Evolutionary conservation across 2,113 vertebrate genomes (phyloP).

Genomic region (Hippocampus abdominalis): DNA sequence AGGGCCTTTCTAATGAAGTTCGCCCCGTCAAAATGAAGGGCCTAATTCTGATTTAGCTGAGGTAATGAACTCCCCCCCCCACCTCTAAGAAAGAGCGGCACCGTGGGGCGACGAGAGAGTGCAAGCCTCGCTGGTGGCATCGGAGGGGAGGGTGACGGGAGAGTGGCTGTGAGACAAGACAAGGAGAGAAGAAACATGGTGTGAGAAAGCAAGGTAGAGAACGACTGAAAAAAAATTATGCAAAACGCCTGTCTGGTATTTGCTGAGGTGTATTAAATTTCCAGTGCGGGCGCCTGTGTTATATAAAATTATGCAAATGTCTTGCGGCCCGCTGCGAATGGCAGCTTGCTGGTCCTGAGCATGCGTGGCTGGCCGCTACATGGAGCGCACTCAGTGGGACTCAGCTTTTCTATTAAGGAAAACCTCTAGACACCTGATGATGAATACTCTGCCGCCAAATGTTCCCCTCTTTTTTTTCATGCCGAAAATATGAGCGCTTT

Average conservation of each 20-base stretch:
- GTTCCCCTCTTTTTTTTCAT: conserved; percentile 81
- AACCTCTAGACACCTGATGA: conserved; percentile 99
- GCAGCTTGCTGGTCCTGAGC: conserved; percentile 97
- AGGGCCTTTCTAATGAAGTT: conserved; percentile 99
- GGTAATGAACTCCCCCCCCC: conserved; percentile 93
- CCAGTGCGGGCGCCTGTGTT: conserved; percentile 93
- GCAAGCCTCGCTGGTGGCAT: conserved; percentile 50
- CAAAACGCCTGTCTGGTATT: conserved; percentile 96
- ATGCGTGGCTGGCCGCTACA: conserved; percentile 96
- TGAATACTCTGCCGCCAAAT: conserved; percentile 99
- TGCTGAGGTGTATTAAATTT: conserved; percentile 99
- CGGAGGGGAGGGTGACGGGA: conserved; percentile 37
- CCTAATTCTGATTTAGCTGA: conserved; percentile 99
- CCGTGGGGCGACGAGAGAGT: conserved; percentile 90
- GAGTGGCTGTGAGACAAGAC: conserved; percentile 47
- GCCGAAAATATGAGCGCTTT: conserved; percentile 96
- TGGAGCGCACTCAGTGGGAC: conserved; percentile 94
- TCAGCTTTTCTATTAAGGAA: conserved; percentile 99
- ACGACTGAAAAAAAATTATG: conserved; percentile 82
- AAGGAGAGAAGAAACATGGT: conserved; percentile 48
- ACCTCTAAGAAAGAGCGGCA: conserved; percentile 96
- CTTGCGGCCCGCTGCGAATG: conserved; percentile 93
- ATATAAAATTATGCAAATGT: conserved; percentile 99
- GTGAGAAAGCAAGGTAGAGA: conserved; percentile 41
- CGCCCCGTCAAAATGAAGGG: conserved; percentile 98